A percentile compares a stretch with the other conserved stretches of the same genome.
Conservation (phyloP, 1,140 invertebrate species). For the Diabrotica undecimpunctata region DNA sequence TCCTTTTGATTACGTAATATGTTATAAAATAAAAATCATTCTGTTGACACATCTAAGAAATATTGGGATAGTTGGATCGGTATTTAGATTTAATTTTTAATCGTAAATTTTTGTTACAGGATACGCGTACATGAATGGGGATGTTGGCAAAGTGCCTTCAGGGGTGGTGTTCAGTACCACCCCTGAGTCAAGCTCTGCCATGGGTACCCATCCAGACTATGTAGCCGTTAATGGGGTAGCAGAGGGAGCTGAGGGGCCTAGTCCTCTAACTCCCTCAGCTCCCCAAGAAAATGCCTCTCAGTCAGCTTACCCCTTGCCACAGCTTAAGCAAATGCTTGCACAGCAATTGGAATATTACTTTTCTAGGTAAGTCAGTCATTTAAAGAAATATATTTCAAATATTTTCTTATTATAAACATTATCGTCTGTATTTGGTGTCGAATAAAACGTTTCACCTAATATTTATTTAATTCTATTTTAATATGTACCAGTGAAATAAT, state of each 20-base stretch:
- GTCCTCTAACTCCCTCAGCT: constrained; percentile 35
- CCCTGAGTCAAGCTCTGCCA: constrained; percentile 34
- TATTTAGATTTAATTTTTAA: no score
- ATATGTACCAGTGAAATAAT: no score
- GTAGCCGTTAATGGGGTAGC: constrained; percentile 41
- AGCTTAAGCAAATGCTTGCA: constrained; percentile 75
- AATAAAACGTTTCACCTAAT: no score
- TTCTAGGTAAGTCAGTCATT: constrained; percentile 60
- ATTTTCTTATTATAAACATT: no score
- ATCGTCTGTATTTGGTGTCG: no score
- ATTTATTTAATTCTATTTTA: no score
- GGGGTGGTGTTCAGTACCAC: constrained; percentile 59
- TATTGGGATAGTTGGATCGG: no score
- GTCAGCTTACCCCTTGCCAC: constrained; percentile 59
- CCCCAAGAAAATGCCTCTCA: constrained; percentile 30
- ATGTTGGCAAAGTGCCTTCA: constrained; percentile 66
- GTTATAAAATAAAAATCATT: no score
- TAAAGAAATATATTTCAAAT: no score
- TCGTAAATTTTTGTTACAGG: constrained; percentile 47
- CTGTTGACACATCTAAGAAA: no score
- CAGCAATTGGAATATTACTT: constrained; percentile 88
- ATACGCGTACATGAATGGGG: constrained; percentile 76
- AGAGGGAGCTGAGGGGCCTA: constrained; percentile 42
- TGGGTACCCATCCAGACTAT: constrained; percentile 32
- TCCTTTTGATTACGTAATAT: no score